Evolutionary conservation across 2,113 vertebrate species (phyloP).

Genomic region (Elgaria multicarinata): DNA sequence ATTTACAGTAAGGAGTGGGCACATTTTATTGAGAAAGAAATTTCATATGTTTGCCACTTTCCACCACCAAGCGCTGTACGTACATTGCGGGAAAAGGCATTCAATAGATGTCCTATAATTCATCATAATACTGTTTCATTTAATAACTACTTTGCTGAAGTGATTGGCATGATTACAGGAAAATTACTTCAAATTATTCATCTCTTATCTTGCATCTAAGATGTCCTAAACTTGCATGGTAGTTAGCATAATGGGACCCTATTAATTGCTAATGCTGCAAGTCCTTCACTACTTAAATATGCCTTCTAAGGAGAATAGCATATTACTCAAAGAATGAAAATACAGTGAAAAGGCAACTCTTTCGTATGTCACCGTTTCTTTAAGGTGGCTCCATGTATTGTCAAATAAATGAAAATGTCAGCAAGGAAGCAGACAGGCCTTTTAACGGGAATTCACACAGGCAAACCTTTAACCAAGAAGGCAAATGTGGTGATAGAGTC

Average conservation of each 20-base stretch:
- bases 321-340: slow-evolving; percentile 78
- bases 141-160: slow-evolving; percentile 89
- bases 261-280: slow-evolving; percentile 85
- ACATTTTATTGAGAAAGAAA: slow-evolving; percentile 73
- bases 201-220: slow-evolving; percentile 86
- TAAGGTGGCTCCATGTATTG: slow-evolving; percentile 67
- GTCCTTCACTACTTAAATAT: slow-evolving; percentile 80
- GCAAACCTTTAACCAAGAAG: background rate
- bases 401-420: slow-evolving; percentile 70
- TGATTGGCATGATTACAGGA: slow-evolving; percentile 88
- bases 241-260: slow-evolving; percentile 82
- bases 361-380: slow-evolving; percentile 45
- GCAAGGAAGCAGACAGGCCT: background rate
- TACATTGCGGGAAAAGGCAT: slow-evolving; percentile 82
- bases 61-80: slow-evolving; percentile 73
- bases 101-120: slow-evolving; percentile 85
- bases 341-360: slow-evolving; percentile 56
- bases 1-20: slow-evolving; percentile 78
- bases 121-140: slow-evolving; percentile 86
- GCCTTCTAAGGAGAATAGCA: slow-evolving; percentile 73
- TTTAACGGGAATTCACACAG: background rate
- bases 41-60: slow-evolving; percentile 78
- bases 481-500: background rate
- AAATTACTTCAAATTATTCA: slow-evolving; percentile 89
- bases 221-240: slow-evolving; percentile 84